These are phyloP conservation scores for Cardiocondyla obscurior DNA, from an alignment of 1,140 invertebrate genomes.

Conservation along the genomic window DNA sequence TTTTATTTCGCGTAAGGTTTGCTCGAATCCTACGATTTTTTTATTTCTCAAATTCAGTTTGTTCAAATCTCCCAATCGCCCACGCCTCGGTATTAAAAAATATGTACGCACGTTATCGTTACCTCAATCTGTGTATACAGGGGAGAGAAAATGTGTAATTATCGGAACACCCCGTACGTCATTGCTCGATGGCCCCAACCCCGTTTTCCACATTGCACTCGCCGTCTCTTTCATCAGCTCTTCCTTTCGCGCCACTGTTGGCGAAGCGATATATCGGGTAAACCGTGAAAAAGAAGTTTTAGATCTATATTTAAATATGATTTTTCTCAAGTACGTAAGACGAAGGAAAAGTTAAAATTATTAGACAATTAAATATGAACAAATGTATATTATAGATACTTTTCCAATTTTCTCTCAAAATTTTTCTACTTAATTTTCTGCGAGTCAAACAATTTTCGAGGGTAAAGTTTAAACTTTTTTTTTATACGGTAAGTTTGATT, in stretches of 20 bases:
- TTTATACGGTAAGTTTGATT: not conserved
- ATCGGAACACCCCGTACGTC: conserved; percentile 18
- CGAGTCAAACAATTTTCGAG: not conserved
- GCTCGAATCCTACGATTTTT: not conserved
- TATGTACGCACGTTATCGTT: not conserved
- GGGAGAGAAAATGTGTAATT: not conserved
- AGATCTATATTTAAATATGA: not conserved
- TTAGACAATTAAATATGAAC: not conserved
- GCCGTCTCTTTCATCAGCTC: conserved; percentile 54
- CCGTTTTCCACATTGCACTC: conserved; percentile 54
- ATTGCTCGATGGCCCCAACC: conserved; percentile 45
- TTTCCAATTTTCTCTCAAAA: not conserved
- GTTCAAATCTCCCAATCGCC: not conserved
- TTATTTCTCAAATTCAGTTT: not conserved
- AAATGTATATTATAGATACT: not conserved
- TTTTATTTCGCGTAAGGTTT: not conserved
- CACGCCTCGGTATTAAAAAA: not conserved
- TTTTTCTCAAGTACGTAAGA: not conserved
- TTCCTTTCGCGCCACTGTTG: conserved; percentile 47
- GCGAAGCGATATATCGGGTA: conserved; percentile 55
- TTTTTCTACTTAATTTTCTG: not conserved
- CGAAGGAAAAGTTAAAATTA: not conserved
- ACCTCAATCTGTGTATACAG: not conserved
- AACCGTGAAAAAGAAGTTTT: not conserved
- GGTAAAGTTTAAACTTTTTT: not conserved